A percentile compares a stretch with the other conserved stretches of the same genome.
phyloP scores from a whole-genome alignment of 2,888 invertebrate species.

The Apodemia hepburni region DNA sequence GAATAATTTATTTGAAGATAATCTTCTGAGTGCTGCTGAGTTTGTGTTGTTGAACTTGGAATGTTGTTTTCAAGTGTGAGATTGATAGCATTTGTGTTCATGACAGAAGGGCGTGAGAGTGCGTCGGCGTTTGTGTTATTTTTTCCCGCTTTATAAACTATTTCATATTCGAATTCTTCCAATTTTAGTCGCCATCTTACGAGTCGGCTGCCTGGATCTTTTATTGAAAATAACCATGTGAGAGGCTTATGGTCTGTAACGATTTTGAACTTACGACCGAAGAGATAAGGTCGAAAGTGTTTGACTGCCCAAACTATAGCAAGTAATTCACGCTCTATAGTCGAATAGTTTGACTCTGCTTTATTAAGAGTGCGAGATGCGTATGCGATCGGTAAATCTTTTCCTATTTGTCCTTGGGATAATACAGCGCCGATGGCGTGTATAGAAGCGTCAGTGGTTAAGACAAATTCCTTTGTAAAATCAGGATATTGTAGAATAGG shows the following conservation, averaged over 20 bases:
- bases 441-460: conserved; percentile 38
- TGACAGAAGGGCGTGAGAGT: conserved; percentile 33
- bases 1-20: conserved; percentile 4
- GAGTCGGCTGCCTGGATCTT: conserved; percentile 35
- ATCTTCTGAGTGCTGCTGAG: conserved; percentile 24
- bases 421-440: conserved; percentile 24
- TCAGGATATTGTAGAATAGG: conserved; percentile 36
- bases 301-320: conserved; percentile 34
- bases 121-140: conserved; percentile 38
- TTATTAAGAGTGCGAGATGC: conserved; percentile 34
- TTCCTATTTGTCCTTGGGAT: conserved; percentile 25
- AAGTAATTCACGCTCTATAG: conserved; percentile 35
- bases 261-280: conserved; percentile 32
- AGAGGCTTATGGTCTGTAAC: conserved; percentile 35
- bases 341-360: conserved; percentile 35
- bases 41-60: conserved; percentile 29
- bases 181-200: conserved; percentile 18
- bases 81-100: conserved; percentile 29
- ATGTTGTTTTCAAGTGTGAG: conserved; percentile 26
- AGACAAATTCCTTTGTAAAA: conserved; percentile 35
- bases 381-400: conserved; percentile 25
- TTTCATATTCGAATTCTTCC: conserved; percentile 20
- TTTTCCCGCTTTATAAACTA: conserved; percentile 39
- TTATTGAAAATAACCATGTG: conserved; percentile 33
- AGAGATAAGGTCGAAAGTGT: conserved; percentile 34